A percentile compares a stretch with the other conserved stretches of the same genome.
Conservation (phyloP, 1,140 invertebrate genomes). For the Campoletis sonorensis region DNA sequence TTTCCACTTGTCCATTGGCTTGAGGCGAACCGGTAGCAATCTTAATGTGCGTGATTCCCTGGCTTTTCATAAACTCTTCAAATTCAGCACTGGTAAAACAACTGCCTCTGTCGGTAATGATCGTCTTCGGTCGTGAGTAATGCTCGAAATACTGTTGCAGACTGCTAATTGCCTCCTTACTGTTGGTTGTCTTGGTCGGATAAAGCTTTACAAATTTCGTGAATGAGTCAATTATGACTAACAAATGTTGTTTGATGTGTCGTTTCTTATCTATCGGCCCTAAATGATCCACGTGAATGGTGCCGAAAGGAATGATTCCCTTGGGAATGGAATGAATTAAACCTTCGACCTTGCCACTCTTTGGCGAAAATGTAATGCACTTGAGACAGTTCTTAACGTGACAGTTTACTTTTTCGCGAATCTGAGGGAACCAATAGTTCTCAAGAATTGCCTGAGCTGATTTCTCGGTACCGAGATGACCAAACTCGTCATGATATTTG, state of each 20-base stretch:
- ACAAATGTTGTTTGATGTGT: conserved; percentile 46
- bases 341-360: conserved; percentile 53
- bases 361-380: conserved; percentile 54
- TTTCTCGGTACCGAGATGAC: conserved; percentile 55
- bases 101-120: conserved; percentile 53
- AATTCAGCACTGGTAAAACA: conserved; percentile 53
- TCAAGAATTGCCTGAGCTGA: conserved; percentile 39
- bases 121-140: conserved; percentile 50
- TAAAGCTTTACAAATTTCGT: too few relatives aligned
- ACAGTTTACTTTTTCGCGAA: conserved; percentile 39
- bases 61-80: conserved; percentile 44
- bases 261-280: conserved; percentile 56
- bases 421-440: conserved; percentile 60
- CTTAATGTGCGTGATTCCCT: conserved; percentile 44
- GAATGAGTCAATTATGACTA: too few relatives aligned
- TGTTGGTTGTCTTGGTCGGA: too few relatives aligned
- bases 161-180: conserved; percentile 46
- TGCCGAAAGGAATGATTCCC: conserved; percentile 54
- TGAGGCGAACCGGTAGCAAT: conserved; percentile 53
- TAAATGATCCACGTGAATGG: conserved; percentile 61
- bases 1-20: conserved; percentile 46
- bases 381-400: conserved; percentile 56
- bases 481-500: conserved; percentile 55
- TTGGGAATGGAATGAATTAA: conserved; percentile 61
- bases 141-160: conserved; percentile 52